Conservation (phyloP, 2,888 invertebrate genomes). For the Autographa pulchrina region DNA sequence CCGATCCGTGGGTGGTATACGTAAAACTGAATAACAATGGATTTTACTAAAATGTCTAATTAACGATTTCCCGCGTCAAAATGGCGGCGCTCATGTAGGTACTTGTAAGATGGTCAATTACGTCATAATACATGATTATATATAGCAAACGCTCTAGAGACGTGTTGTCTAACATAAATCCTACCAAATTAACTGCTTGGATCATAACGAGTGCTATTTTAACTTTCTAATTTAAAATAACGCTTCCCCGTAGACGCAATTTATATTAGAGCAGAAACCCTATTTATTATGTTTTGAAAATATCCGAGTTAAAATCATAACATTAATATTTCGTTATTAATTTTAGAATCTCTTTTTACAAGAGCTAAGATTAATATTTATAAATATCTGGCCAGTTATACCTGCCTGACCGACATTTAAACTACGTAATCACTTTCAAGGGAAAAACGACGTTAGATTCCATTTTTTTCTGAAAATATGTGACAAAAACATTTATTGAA, state of each 20-base stretch:
- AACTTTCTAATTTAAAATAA: constrained; percentile 52
- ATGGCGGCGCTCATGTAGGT: constrained; percentile 19
- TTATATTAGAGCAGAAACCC: constrained; percentile 29
- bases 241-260: constrained; percentile 34
- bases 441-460: too few species aligned
- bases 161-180: constrained; percentile 51
- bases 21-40: constrained; percentile 47
- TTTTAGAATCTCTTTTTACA: constrained; percentile 9
- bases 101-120: constrained; percentile 49
- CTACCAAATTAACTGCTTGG: constrained; percentile 44
- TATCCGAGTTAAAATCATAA: constrained; percentile 20
- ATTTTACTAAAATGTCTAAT: constrained; percentile 57
- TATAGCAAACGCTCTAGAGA: constrained; percentile 45
- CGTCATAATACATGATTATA: constrained; percentile 45
- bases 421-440: constrained; percentile 10
- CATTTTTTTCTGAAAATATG: too few species aligned
- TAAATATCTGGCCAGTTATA: not conserved
- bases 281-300: constrained; percentile 34
- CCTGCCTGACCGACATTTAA: not conserved
- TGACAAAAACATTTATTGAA: too few species aligned
- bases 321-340: constrained; percentile 9
- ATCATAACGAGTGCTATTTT: constrained; percentile 37
- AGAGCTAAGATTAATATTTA: not conserved
- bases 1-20: constrained; percentile 55
- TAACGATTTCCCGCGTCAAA: constrained; percentile 58